These are phyloP conservation scores for Nematolebias whitei DNA, from an alignment of 2,113 vertebrate species.

Conservation along the genomic window DNA sequence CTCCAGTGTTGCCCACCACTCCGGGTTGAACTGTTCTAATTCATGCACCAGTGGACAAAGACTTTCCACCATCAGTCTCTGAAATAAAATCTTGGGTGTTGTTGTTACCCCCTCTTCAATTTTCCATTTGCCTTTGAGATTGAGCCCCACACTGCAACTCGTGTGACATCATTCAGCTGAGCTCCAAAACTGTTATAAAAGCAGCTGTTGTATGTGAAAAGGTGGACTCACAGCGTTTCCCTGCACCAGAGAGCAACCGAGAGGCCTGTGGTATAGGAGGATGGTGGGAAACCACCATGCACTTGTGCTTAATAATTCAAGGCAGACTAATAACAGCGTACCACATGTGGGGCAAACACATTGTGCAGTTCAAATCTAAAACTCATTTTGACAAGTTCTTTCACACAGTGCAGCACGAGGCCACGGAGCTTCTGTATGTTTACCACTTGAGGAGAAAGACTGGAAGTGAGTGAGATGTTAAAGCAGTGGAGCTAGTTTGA, in stretches of 20 bases:
- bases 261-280: slow-evolving; percentile 30
- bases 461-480: slow-evolving; percentile 24
- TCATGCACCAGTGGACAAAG: slow-evolving; percentile 10
- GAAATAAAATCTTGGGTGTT: slow-evolving; percentile 34
- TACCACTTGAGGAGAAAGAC: not conserved
- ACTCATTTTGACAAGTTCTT: slow-evolving; percentile 9
- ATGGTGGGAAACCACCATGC: slow-evolving; percentile 52
- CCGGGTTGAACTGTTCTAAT: slow-evolving; percentile 1
- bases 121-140: slow-evolving; percentile 39
- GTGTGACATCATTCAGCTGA: slow-evolving; percentile 64
- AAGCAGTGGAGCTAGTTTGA: slow-evolving; percentile 33
- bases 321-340: slow-evolving; percentile 38
- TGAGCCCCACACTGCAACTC: slow-evolving; percentile 39
- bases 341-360: slow-evolving; percentile 26
- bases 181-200: slow-evolving; percentile 24
- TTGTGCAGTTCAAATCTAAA: slow-evolving; percentile 15
- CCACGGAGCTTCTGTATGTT: slow-evolving; percentile 4
- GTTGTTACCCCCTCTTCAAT: slow-evolving; percentile 24
- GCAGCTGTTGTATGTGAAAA: slow-evolving; percentile 70
- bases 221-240: slow-evolving; percentile 60
- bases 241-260: slow-evolving; percentile 61
- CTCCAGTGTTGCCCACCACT: not conserved
- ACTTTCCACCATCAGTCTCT: slow-evolving; percentile 11
- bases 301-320: slow-evolving; percentile 50
- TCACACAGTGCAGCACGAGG: not conserved